These are phyloP conservation scores for Odontomachus brunneus DNA, from an alignment of 1,140 invertebrate species.

Conservation along the genomic window DNA sequence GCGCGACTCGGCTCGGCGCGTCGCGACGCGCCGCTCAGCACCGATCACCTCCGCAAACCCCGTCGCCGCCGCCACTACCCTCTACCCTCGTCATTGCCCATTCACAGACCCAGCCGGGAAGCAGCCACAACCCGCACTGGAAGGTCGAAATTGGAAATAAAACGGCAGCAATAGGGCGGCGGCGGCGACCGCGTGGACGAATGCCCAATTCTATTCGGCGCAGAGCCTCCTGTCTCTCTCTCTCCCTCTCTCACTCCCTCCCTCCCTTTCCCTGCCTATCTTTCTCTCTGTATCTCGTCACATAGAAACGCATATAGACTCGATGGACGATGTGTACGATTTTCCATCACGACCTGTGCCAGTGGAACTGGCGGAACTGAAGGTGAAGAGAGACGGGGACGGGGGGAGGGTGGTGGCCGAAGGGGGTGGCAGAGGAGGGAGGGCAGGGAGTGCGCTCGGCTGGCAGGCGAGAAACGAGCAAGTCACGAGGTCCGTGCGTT, in stretches of 20 bases:
- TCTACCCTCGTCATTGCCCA: conserved; percentile 52
- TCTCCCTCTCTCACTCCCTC: too few relatives aligned
- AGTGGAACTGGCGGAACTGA: conserved; percentile 30
- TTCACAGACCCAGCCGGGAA: conserved; percentile 51
- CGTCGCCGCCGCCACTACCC: conserved; percentile 11
- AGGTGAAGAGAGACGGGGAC: conserved; percentile 31
- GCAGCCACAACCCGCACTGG: conserved; percentile 50
- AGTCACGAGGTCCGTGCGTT: conserved; percentile 61
- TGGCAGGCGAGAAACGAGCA: conserved; percentile 63
- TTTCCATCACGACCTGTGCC: conserved; percentile 65
- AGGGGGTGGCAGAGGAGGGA: conserved; percentile 2
- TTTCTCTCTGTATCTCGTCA: conserved; percentile 60
- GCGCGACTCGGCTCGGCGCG: conserved; percentile 9
- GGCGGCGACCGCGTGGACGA: conserved; percentile 53
- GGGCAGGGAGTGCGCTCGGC: conserved; percentile 22
- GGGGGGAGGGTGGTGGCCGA: neutral
- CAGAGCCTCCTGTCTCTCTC: conserved; percentile 6
- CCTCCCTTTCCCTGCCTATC: conserved; percentile 32
- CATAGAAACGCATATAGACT: conserved; percentile 58
- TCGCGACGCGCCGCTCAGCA: conserved; percentile 19
- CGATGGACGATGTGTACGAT: conserved; percentile 65
- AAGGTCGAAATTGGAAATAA: conserved; percentile 79
- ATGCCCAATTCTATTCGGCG: conserved; percentile 49
- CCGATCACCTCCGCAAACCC: conserved; percentile 18
- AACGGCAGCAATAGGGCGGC: conserved; percentile 67